Evolutionary conservation across 2,888 invertebrate genomes (phyloP).

Genomic region (Rhyacophila evoluta): DNA sequence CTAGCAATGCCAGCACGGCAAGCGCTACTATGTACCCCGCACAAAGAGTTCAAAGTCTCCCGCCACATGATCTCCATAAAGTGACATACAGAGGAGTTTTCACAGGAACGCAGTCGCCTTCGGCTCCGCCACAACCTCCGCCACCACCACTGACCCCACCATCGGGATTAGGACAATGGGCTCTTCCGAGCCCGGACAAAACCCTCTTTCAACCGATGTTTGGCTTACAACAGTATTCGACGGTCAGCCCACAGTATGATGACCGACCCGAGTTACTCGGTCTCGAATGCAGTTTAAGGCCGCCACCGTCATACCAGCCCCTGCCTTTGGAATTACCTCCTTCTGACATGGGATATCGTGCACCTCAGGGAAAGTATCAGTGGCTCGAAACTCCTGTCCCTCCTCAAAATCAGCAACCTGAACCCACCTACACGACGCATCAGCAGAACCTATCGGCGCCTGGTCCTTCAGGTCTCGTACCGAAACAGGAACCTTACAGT

Average conservation of each 20-base stretch:
- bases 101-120: conserved; percentile 74
- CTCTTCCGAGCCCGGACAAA: conserved; percentile 77
- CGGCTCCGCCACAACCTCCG: conserved; percentile 62
- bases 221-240: conserved; percentile 64
- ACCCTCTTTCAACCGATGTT: conserved; percentile 73
- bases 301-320: conserved; percentile 64
- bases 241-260: conserved; percentile 75
- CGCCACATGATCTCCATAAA: conserved; percentile 69
- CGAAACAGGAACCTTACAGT: conserved; percentile 77
- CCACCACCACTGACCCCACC: conserved; percentile 69
- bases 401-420: conserved; percentile 63
- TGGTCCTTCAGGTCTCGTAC: conserved; percentile 73
- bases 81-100: conserved; percentile 79
- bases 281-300: conserved; percentile 62
- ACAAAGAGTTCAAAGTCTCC: conserved; percentile 62
- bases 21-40: conserved; percentile 73
- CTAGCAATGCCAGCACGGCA: conserved; percentile 76
- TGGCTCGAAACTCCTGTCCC: conserved; percentile 58
- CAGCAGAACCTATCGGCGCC: conserved; percentile 68
- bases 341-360: conserved; percentile 67
- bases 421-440: conserved; percentile 76
- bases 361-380: conserved; percentile 58
- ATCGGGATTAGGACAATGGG: conserved; percentile 76
- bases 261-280: conserved; percentile 72
- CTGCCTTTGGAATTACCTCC: conserved; percentile 63